These are phyloP conservation scores for Apogon talboti DNA, from an alignment of 2,797 vertebrate species.

Conservation along the genomic window DNA sequence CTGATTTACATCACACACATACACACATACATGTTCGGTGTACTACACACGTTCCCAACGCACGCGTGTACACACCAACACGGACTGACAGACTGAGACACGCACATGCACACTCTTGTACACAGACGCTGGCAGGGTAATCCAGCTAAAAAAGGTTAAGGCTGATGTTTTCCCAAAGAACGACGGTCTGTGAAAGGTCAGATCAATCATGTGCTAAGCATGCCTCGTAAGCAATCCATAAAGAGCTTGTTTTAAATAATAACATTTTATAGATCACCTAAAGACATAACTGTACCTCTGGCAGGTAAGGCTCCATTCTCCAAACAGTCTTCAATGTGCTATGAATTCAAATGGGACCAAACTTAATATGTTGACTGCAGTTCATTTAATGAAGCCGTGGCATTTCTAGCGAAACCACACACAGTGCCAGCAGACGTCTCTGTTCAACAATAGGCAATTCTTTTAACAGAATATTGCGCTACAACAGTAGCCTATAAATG, in stretches of 20 bases:
- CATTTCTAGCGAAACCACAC: slow-evolving; percentile 72
- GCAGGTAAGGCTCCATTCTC: slow-evolving; percentile 49
- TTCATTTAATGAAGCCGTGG: slow-evolving; percentile 82
- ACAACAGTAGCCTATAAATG: slow-evolving; percentile 64
- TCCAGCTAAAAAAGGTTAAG: slow-evolving; percentile 83
- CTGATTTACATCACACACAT: slow-evolving; percentile 41
- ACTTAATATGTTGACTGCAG: slow-evolving; percentile 78
- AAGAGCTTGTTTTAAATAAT: slow-evolving; percentile 87
- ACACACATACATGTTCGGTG: slow-evolving; percentile 17
- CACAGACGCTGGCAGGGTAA: slow-evolving; percentile 69
- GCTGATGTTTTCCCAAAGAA: slow-evolving; percentile 82
- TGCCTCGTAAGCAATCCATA: slow-evolving; percentile 84
- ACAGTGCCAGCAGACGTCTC: slow-evolving; percentile 60
- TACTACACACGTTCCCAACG: slow-evolving; percentile 19
- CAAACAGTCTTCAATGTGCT: slow-evolving; percentile 49
- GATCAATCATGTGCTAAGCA: slow-evolving; percentile 86
- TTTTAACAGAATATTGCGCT: slow-evolving; percentile 63
- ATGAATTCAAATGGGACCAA: slow-evolving; percentile 76
- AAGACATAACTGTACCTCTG: slow-evolving; percentile 77
- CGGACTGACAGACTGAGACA: slow-evolving; percentile 7
- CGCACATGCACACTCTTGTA: slow-evolving; percentile 10
- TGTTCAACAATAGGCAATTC: slow-evolving; percentile 70
- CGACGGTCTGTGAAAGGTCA: slow-evolving; percentile 84
- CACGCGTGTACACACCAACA: slow-evolving; percentile 14
- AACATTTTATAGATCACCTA: slow-evolving; percentile 87